Conservation (phyloP, 2,888 invertebrate species). For the Cheilosia impressa region DNA sequence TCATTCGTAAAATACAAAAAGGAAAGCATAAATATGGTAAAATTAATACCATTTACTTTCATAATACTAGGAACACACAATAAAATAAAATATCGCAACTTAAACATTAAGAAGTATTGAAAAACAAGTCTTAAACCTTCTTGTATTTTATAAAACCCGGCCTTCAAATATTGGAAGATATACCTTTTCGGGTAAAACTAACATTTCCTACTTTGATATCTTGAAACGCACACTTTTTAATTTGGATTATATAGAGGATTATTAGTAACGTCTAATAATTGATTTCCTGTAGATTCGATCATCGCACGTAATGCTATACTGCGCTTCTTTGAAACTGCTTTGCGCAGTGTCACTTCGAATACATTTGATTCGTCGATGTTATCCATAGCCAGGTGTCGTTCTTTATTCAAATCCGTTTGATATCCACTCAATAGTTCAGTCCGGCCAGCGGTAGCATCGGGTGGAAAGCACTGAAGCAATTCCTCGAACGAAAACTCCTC, state of each 20-base stretch:
- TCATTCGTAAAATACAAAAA: slow-evolving; percentile 51
- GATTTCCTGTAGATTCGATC: slow-evolving; percentile 86
- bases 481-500: slow-evolving; percentile 82
- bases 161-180: slow-evolving; percentile 54
- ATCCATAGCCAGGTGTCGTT: slow-evolving; percentile 80
- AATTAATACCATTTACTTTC: slow-evolving; percentile 13
- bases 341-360: slow-evolving; percentile 82
- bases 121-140: too few species aligned
- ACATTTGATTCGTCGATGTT: slow-evolving; percentile 83
- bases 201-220: slow-evolving; percentile 32
- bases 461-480: slow-evolving; percentile 82
- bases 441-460: slow-evolving; percentile 80
- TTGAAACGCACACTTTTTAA: slow-evolving; percentile 36
- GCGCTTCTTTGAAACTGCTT: slow-evolving; percentile 85
- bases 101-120: too few species aligned
- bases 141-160: neutral
- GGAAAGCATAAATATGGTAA: slow-evolving; percentile 6
- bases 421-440: slow-evolving; percentile 74
- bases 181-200: slow-evolving; percentile 8
- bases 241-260: slow-evolving; percentile 82
- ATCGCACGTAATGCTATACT: slow-evolving; percentile 86
- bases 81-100: slow-evolving; percentile 8
- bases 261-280: slow-evolving; percentile 84
- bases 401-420: slow-evolving; percentile 58
- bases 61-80: slow-evolving; percentile 11